Conservation (phyloP, 2,888 invertebrate species). For the Pteria penguin region DNA sequence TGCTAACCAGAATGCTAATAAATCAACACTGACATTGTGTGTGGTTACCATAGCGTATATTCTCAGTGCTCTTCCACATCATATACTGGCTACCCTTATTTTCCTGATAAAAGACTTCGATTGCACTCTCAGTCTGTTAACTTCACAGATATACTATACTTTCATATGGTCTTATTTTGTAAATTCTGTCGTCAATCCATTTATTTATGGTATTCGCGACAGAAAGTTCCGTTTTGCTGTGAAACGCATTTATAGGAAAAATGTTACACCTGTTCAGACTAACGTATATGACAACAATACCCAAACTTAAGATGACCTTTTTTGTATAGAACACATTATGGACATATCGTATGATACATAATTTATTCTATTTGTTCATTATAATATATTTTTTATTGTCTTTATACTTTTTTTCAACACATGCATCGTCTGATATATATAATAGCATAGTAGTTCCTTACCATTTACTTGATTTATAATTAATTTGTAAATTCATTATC, state of each 20-base stretch:
- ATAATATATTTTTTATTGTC: no score
- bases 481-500: no score
- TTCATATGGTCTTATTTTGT: conserved; percentile 47
- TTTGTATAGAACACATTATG: no score
- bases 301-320: no score
- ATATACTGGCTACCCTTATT: conserved; percentile 34
- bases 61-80: conserved; percentile 40
- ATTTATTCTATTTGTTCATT: no score
- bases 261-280: no score
- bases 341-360: no score
- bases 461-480: no score
- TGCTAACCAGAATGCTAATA: conserved; percentile 12
- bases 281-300: no score
- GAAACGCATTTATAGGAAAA: conserved; percentile 22
- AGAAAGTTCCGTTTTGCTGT: conserved; percentile 40
- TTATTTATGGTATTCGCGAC: conserved; percentile 43
- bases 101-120: conserved; percentile 39
- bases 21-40: conserved; percentile 36
- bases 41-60: conserved; percentile 38
- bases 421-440: no score
- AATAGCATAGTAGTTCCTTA: no score
- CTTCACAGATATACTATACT: conserved; percentile 39
- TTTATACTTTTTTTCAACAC: no score
- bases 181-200: conserved; percentile 39
- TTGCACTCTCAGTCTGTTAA: conserved; percentile 27